Conservation (phyloP, 1,140 invertebrate genomes). For the Aphelenchoides avenae region DNA sequence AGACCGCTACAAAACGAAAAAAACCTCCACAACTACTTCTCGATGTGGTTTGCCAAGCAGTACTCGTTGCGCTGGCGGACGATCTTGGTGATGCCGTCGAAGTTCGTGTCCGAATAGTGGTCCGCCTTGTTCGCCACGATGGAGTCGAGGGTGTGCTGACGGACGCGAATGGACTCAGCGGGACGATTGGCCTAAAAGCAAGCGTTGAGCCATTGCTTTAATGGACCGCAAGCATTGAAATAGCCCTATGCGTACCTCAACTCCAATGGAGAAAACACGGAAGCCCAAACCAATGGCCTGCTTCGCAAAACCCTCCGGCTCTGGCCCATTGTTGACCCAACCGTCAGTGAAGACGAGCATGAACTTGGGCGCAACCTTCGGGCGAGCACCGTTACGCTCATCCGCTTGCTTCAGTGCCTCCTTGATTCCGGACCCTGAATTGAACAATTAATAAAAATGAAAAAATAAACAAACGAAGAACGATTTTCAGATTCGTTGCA, state of each 20-base stretch:
- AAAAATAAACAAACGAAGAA: too few species aligned
- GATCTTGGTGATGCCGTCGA: constrained; percentile 39
- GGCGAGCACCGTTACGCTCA: constrained; percentile 41
- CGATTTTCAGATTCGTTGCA: constrained; percentile 21
- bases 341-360: constrained; percentile 53
- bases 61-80: too few species aligned
- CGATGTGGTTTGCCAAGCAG: too few species aligned
- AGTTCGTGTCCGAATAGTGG: constrained; percentile 34
- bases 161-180: constrained; percentile 36
- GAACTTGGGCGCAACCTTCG: constrained; percentile 49
- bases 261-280: constrained; percentile 38
- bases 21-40: too few species aligned
- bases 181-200: constrained; percentile 31
- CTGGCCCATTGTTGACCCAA: constrained; percentile 48
- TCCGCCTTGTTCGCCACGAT: constrained; percentile 26
- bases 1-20: too few species aligned
- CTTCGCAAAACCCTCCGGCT: constrained; percentile 32
- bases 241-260: constrained; percentile 31
- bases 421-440: constrained; percentile 49
- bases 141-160: constrained; percentile 36
- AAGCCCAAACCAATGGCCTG: constrained; percentile 36
- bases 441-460: background rate
- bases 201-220: background rate
- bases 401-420: constrained; percentile 40
- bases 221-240: constrained; percentile 13